A percentile compares a stretch with the other conserved stretches of the same genome.
Conservation (phyloP, 2,888 invertebrate species). For the Ariolimax columbianus region DNA sequence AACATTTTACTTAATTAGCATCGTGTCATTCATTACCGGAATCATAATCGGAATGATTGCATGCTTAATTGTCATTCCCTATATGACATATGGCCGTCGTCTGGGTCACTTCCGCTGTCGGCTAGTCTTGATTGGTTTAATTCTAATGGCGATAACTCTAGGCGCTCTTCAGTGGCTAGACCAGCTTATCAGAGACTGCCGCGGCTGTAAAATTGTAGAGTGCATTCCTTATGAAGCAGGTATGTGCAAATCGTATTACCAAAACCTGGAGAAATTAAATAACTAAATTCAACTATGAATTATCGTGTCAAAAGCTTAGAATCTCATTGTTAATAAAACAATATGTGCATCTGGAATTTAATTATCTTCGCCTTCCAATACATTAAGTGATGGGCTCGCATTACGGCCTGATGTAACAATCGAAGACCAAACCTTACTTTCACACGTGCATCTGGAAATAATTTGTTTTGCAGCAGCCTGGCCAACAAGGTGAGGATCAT, state of each 20-base stretch:
- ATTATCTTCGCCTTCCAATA: too few species aligned
- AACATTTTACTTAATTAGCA: conserved; percentile 65
- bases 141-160: neutral
- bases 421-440: too few species aligned
- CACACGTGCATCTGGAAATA: too few species aligned
- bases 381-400: too few species aligned
- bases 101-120: conserved; percentile 56
- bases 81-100: conserved; percentile 66
- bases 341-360: too few species aligned
- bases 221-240: conserved; percentile 10
- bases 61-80: conserved; percentile 67
- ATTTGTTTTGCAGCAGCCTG: too few species aligned
- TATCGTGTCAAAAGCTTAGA: too few species aligned
- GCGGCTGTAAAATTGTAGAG: neutral
- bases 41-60: conserved; percentile 63
- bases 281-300: too few species aligned
- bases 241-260: conserved; percentile 8
- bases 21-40: conserved; percentile 63
- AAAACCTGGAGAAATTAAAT: neutral
- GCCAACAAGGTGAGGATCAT: too few species aligned
- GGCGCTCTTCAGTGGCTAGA: neutral
- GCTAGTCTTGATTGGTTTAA: conserved; percentile 55
- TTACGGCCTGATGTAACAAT: too few species aligned
- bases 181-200: neutral
- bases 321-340: too few species aligned